Evolutionary conservation across 2,797 vertebrate genomes (phyloP), one percentile per base, ranked within the genome.

Genomic region (Hippoglossus hippoglossus): DNA sequence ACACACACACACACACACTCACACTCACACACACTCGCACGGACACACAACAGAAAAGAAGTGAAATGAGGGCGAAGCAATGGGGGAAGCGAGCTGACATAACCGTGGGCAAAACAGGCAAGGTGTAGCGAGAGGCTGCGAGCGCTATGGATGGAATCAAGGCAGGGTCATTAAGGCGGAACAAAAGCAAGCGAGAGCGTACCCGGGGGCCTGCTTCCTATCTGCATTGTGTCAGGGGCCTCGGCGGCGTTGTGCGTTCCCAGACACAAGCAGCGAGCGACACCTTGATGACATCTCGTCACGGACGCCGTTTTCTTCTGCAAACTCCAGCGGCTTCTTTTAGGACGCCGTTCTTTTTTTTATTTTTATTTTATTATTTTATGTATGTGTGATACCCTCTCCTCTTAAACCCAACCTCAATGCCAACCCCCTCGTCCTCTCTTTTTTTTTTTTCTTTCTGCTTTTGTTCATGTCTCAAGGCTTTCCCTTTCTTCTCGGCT

Each of bases 281-380:
- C 94, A 97, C 96, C 96, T 97, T 97, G 96, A 98, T 97, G 95
- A 95, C 91, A 70, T 91, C 55, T 2, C 92, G 93, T 85, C 84
- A 87, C 86, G 85, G 94, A 95, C 92, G 90, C 93, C 87, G 89
- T 10, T 96, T 96, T 94, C 93, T 95, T 96, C 93, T 88, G 94
- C 95, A 95, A 97, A 97, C 95, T 96, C 94, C 91, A 90, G 93
- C 89, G 92, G 94, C 90, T 73, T 78, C 63, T 79, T 87, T 71
- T 1, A 47, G 73, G 67, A 44, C 46, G 51, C 11, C 28, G 56
- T 59, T 66, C 11, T 85, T 88, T 89, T 89, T 89, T 85, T 79
- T 2, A 24, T 85, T 84, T 73, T 22, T 21, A n/a, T 66, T 92
- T 70, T 53, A 22, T 46, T 52, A 36, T 73, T 75, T 41, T 70